phyloP scores from a whole-genome alignment of 2,113 vertebrate genomes.

The Carettochelys insculpta region DNA sequence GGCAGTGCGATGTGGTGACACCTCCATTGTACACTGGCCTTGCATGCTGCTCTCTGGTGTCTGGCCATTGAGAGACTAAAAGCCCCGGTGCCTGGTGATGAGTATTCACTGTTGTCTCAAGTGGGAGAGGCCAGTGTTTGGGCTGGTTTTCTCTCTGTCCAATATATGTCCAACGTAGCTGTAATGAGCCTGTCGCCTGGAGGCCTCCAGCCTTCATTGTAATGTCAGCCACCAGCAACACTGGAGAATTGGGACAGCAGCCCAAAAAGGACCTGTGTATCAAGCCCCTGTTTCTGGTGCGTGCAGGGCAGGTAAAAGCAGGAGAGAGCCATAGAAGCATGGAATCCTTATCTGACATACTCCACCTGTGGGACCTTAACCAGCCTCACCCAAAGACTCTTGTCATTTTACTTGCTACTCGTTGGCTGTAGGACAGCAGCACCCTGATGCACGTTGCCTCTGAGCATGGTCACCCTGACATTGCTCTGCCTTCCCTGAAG shows the following conservation, averaged over 20 bases:
- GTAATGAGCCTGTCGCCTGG: not conserved
- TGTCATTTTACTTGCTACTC: not conserved
- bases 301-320: not conserved
- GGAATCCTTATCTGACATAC: not conserved
- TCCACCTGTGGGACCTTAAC: not conserved
- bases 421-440: constrained; percentile 61
- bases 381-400: not conserved
- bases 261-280: not conserved
- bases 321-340: too few species aligned
- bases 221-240: not conserved
- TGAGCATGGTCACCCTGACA: constrained; percentile 64
- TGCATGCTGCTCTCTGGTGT: not conserved
- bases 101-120: not conserved
- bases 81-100: not conserved
- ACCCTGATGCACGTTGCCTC: constrained; percentile 70
- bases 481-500: constrained; percentile 59
- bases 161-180: not conserved
- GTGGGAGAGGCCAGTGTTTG: not conserved
- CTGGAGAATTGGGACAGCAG: not conserved
- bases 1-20: not conserved
- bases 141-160: not conserved
- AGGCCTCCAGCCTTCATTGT: not conserved
- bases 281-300: not conserved
- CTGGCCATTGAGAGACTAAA: not conserved
- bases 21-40: not conserved